Percentiles rank a stretch among this genome's conserved stretches.
Evolutionary conservation across 2,888 invertebrate species (phyloP).

Genomic region (Zeuzera pyrina): DNA sequence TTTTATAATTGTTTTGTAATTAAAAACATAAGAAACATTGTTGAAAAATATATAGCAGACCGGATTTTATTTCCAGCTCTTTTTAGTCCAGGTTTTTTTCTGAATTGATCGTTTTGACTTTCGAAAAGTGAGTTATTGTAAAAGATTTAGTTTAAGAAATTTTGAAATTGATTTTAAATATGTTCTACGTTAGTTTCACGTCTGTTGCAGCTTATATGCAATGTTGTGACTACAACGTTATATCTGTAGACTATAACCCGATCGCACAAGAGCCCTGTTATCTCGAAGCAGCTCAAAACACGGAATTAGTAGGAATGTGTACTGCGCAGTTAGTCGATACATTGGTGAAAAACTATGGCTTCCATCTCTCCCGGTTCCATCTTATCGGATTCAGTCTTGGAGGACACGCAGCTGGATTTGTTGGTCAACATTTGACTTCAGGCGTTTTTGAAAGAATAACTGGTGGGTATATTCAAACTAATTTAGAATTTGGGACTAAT

Average conservation of each 20-base stretch:
- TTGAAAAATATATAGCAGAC: too few species aligned
- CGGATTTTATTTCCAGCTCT: too few species aligned
- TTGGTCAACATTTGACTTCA: constrained; percentile 53
- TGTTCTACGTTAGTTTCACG: too few species aligned
- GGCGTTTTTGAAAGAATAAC: constrained; percentile 67
- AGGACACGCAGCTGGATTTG: constrained; percentile 72
- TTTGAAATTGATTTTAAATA: too few species aligned
- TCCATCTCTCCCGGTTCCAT: constrained; percentile 64
- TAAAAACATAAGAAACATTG: too few species aligned
- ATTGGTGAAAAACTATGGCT: constrained; percentile 47
- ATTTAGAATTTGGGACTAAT: too few species aligned
- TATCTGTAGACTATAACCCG: constrained; percentile 75
- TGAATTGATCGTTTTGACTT: too few species aligned
- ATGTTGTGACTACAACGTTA: constrained; percentile 71
- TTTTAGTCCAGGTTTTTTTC: too few species aligned
- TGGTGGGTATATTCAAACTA: too few species aligned
- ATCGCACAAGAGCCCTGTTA: constrained; percentile 75
- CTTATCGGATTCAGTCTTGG: constrained; percentile 78
- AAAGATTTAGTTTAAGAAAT: too few species aligned
- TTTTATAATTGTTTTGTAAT: too few species aligned
- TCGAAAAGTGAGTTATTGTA: too few species aligned
- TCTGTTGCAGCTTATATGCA: constrained; percentile 62
- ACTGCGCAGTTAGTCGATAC: constrained; percentile 71
- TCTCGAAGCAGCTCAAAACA: constrained; percentile 69
- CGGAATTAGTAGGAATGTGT: constrained; percentile 74